These are phyloP conservation scores for Philopedon plagiatum DNA, from an alignment of 2,888 invertebrate genomes.

Conservation along the genomic window DNA sequence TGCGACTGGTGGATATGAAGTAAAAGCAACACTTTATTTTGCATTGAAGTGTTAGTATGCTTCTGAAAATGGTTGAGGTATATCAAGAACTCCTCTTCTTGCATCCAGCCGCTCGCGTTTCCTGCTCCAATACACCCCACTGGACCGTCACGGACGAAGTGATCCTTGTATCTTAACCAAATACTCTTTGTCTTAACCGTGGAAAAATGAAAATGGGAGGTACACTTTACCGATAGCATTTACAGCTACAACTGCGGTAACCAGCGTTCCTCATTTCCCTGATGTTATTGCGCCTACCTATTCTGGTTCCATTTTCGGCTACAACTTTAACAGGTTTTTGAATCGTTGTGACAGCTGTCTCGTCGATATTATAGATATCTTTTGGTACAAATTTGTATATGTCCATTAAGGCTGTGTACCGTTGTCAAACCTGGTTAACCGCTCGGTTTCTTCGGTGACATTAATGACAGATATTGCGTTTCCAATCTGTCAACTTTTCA, in stretches of 20 bases:
- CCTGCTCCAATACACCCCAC: conserved; percentile 48
- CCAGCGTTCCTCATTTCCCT: conserved; percentile 59
- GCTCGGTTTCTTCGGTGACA: too few species aligned
- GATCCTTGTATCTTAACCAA: conserved; percentile 51
- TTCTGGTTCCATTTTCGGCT: conserved; percentile 60
- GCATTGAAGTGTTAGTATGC: conserved; percentile 38
- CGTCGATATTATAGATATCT: conserved; percentile 44
- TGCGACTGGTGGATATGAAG: conserved; percentile 51
- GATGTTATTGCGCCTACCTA: conserved; percentile 64
- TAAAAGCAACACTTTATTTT: conserved; percentile 46
- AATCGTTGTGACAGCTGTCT: not conserved
- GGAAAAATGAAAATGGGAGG: conserved; percentile 63
- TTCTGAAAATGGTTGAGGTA: conserved; percentile 52
- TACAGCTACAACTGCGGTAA: conserved; percentile 29
- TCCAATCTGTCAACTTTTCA: too few species aligned
- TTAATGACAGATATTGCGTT: too few species aligned
- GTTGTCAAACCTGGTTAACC: too few species aligned
- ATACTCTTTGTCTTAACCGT: too few species aligned
- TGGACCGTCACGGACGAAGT: conserved; percentile 41
- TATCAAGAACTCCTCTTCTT: conserved; percentile 44
- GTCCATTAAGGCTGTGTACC: too few species aligned
- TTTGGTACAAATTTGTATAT: conserved; percentile 38
- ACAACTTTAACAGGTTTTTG: conserved; percentile 63
- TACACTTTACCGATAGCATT: conserved; percentile 50
- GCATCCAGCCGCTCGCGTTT: conserved; percentile 56